Percentiles rank a stretch among this genome's conserved stretches.
phyloP scores from a whole-genome alignment of 92 coral and sea anemone genomes.

The Desmophyllum pertusum region DNA sequence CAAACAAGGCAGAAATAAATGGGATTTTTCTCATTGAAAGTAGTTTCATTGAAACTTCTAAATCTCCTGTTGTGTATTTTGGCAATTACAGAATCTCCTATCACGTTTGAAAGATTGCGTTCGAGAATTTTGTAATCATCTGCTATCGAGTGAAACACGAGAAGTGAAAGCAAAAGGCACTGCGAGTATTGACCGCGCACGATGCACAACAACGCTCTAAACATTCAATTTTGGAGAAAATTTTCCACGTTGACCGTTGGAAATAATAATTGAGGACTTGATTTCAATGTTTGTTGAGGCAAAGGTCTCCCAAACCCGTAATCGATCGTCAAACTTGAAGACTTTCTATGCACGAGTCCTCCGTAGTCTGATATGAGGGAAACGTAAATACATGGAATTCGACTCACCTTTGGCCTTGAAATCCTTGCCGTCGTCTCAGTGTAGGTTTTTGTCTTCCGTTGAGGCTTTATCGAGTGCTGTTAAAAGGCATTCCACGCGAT shows the following conservation, averaged over 20 bases:
- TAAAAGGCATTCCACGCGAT: neutral
- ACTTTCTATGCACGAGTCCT: neutral
- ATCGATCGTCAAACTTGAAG: neutral
- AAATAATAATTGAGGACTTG: too few relatives aligned
- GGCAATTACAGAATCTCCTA: neutral
- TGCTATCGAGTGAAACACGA: slow-evolving; percentile 25
- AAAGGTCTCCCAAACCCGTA: neutral
- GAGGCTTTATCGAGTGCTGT: too few relatives aligned
- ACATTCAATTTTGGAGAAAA: neutral
- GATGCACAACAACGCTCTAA: neutral
- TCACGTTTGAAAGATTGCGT: neutral
- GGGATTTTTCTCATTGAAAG: neutral
- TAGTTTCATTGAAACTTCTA: neutral
- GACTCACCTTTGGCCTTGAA: slow-evolving; percentile 34
- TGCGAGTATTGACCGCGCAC: neutral
- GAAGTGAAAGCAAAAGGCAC: slow-evolving; percentile 10
- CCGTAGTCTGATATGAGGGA: slow-evolving; percentile 14
- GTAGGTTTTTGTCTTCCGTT: neutral
- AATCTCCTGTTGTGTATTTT: neutral
- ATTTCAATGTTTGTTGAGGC: neutral
- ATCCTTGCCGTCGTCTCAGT: too few relatives aligned
- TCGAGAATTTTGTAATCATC: slow-evolving; percentile 8
- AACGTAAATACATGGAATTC: slow-evolving; percentile 18
- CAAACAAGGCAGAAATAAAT: neutral
- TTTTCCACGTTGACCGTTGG: neutral